These are phyloP conservation scores for Aythya baeri DNA, from an alignment of 2,113 vertebrate genomes.

Conservation along the genomic window DNA sequence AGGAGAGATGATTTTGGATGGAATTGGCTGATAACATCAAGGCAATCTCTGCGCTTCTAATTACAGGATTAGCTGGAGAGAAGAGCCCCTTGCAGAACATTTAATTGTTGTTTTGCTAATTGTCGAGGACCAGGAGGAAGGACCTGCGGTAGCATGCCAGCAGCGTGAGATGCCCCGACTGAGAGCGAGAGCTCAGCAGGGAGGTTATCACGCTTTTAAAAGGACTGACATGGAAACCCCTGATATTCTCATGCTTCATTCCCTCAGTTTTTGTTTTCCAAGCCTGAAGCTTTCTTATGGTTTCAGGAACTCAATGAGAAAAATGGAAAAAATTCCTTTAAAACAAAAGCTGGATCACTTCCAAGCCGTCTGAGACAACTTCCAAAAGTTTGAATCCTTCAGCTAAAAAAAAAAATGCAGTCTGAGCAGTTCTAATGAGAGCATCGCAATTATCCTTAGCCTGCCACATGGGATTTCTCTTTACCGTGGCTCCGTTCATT, in stretches of 20 bases:
- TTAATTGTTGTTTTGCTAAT: not conserved
- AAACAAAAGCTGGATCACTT: slow-evolving; percentile 15
- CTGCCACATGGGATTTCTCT: not conserved
- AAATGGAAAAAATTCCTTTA: not conserved
- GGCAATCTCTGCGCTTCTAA: not conserved
- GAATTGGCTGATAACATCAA: not conserved
- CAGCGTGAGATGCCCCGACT: not conserved
- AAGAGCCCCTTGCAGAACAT: slow-evolving; percentile 12
- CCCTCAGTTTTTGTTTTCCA: not conserved
- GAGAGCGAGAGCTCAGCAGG: not conserved
- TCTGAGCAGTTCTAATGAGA: slow-evolving; percentile 16
- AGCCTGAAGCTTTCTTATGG: not conserved
- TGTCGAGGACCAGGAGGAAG: not conserved
- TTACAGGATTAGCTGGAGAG: not conserved
- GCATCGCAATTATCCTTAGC: slow-evolving; percentile 2
- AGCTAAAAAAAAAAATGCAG: not conserved
- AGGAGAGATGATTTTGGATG: not conserved
- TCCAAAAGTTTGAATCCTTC: slow-evolving; percentile 4
- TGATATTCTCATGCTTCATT: not conserved
- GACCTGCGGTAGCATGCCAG: not conserved
- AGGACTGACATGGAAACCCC: not conserved
- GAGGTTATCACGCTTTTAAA: not conserved
- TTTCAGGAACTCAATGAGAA: not conserved
- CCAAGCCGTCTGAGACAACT: not conserved
- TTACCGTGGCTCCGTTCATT: slow-evolving; percentile 1